phyloP scores from a whole-genome alignment of 2,797 vertebrate genomes.

The Chromobotia macracanthus region DNA sequence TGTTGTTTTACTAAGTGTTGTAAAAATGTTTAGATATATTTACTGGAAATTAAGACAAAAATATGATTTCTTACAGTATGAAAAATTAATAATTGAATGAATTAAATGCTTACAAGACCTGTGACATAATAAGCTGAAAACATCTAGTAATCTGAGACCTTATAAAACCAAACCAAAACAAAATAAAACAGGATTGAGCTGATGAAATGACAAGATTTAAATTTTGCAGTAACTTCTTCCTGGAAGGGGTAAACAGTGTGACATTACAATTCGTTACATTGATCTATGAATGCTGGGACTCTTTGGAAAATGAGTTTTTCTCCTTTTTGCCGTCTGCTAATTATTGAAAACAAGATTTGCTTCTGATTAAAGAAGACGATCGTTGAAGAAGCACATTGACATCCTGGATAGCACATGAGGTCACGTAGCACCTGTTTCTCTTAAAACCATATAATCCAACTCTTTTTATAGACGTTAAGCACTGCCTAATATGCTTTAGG shows the following conservation, averaged over 20 bases:
- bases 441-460: conserved; percentile 70
- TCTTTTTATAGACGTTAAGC: conserved; percentile 60
- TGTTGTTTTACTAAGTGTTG: too few species aligned
- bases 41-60: too few species aligned
- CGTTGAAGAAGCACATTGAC: conserved; percentile 68
- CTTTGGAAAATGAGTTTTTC: conserved; percentile 71
- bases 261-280: conserved; percentile 74
- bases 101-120: background rate
- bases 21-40: too few species aligned
- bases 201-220: conserved; percentile 71
- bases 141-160: conserved; percentile 38
- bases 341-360: conserved; percentile 80
- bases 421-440: conserved; percentile 52
- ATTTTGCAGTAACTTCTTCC: conserved; percentile 68
- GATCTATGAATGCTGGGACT: conserved; percentile 66
- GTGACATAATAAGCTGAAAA: background rate
- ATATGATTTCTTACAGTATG: background rate
- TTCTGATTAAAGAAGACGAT: conserved; percentile 73
- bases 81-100: background rate
- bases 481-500: conserved; percentile 62
- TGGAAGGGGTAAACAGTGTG: conserved; percentile 64
- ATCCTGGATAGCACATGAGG: conserved; percentile 69
- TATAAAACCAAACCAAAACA: conserved; percentile 54
- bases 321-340: conserved; percentile 74
- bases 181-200: conserved; percentile 40